Conservation (phyloP, 2,888 invertebrate genomes). For the Orchesella flavescens region DNA sequence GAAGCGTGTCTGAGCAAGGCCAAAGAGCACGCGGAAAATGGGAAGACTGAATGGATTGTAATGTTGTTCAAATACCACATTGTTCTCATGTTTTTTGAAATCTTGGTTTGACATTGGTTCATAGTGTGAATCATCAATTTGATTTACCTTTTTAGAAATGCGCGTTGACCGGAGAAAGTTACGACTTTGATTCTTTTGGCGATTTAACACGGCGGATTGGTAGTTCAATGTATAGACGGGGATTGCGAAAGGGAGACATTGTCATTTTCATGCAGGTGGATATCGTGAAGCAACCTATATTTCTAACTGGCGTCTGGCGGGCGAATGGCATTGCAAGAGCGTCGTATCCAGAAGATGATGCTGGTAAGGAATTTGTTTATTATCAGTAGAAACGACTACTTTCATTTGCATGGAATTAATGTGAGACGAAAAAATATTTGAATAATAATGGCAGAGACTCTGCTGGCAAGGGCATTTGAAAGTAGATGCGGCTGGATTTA, state of each 20-base stretch:
- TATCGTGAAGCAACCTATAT: no score
- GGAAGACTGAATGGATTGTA: conserved; percentile 66
- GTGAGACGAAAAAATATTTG: conserved; percentile 67
- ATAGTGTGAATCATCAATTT: no score
- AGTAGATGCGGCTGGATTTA: no score
- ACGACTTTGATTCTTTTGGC: conserved; percentile 43
- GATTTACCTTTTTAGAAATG: conserved; percentile 37
- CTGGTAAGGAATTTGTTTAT: no score
- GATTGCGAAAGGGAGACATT: conserved; percentile 67
- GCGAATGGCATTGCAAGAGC: conserved; percentile 68
- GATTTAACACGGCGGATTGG: no score
- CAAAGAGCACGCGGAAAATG: conserved; percentile 45
- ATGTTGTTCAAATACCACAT: no score
- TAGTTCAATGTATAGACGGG: conserved; percentile 62
- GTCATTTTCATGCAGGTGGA: conserved; percentile 69
- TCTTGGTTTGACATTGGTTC: no score
- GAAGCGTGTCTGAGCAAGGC: conserved; percentile 55
- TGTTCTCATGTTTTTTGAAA: not conserved
- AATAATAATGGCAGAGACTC: no score
- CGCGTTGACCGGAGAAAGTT: conserved; percentile 55
- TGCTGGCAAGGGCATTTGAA: no score
- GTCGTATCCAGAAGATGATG: no score
- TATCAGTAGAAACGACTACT: no score
- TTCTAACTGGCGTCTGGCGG: conserved; percentile 69
- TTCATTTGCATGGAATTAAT: conserved; percentile 68